phyloP scores from a whole-genome alignment of 1,140 invertebrate genomes.

The Contarinia nasturtii region DNA sequence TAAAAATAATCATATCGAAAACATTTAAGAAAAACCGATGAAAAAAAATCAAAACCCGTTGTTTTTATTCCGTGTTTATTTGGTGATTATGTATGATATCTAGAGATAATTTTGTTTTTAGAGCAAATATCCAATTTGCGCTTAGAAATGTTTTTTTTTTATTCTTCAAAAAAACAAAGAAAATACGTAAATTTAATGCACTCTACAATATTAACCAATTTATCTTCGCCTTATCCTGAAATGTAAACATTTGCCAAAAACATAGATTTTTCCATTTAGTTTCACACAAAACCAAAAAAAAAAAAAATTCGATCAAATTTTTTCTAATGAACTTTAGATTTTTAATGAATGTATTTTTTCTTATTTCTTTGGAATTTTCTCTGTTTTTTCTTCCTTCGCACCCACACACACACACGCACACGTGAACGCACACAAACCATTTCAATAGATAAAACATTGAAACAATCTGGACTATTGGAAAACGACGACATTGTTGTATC shows the following conservation, averaged over 20 bases:
- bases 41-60: no score
- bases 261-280: background rate
- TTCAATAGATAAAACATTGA: background rate
- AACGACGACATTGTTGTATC: constrained; percentile 24
- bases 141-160: background rate
- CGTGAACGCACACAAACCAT: no score
- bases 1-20: no score
- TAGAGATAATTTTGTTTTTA: no score
- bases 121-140: no score
- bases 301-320: background rate
- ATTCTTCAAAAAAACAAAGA: background rate
- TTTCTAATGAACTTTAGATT: background rate
- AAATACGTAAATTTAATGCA: background rate
- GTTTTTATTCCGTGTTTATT: no score
- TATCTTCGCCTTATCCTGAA: background rate
- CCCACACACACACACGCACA: background rate
- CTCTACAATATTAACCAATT: background rate
- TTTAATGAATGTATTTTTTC: background rate
- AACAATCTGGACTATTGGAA: constrained; percentile 13
- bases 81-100: no score
- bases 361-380: background rate
- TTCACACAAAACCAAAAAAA: background rate
- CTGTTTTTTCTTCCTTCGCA: background rate
- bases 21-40: no score
- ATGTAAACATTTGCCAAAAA: background rate